Base-by-base conservation (phyloP, 2,113 vertebrate genomes). In the Cyanoliseus patagonus region DNA sequence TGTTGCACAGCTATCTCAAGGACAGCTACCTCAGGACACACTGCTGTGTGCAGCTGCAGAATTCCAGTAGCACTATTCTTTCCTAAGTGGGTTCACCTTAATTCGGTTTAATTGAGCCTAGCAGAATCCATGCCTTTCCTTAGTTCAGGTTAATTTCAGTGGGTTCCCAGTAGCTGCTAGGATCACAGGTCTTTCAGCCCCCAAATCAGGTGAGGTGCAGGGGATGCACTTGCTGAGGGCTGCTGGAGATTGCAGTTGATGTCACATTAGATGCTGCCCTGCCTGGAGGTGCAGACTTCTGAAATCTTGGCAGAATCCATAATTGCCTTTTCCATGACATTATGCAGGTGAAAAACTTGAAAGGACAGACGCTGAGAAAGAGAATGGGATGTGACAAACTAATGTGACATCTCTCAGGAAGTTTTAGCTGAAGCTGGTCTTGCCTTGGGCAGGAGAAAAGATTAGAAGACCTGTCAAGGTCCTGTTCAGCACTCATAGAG, bases 161-260 rank as follows among this genome's bases (percentile, higher is more conserved):
- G 44, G 27, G 4, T 13, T 90, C 49, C 28, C n/a, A 37, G 72
- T 2, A 82, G 62, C 41, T 82, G 42, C 25, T 72, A 67, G 46
- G n/a, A 10, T 20, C 27, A 22, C 1, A 1, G 19, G 10, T 55
- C 30, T 74, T 72, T 11, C 49, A 84, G 19, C 9, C 61, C 47
- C 33, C 6, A 8, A 4, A 14, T 9, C 2, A 2, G 22, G 20
- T 33, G 59, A 61, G 16, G 10, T 18, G 17, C 44, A 52, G 41
- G 15, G 35, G 30, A 62, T 41, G 7, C 0, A 0, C 18, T 63
- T 61, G 14, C 39, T 41, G 28, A 55, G 35, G 19, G 19, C 44
- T 53, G 49, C 35, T 41, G 17, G 81, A 55, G 7, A 20, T 31
- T 25, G 18, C 27, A 23, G 14, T 8, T 37, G 70, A 17, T 69